Percentiles rank a stretch among this genome's conserved stretches.
Evolutionary conservation across 2,797 vertebrate genomes (phyloP).

Genomic region (Calcarius lapponicus): DNA sequence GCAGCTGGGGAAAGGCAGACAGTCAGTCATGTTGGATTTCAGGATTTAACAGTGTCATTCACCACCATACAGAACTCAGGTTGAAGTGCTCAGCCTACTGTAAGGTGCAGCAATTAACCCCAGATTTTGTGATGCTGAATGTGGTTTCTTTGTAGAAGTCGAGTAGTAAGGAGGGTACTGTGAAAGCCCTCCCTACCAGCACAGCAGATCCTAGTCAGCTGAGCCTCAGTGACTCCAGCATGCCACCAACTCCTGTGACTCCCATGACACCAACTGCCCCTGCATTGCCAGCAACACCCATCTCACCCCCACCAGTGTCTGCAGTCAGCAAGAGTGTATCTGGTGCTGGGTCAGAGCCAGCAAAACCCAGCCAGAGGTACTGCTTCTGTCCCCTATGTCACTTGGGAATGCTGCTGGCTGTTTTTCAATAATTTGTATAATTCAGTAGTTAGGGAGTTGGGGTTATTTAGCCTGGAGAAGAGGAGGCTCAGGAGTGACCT

Average conservation of each 20-base stretch:
- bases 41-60: not conserved
- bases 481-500: not conserved
- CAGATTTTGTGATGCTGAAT: not conserved
- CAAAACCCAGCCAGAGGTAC: slow-evolving; percentile 90
- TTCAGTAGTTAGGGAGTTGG: not conserved
- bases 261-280: slow-evolving; percentile 87
- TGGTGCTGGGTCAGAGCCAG: slow-evolving; percentile 76
- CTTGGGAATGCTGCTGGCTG: not conserved
- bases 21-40: not conserved
- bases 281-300: slow-evolving; percentile 84
- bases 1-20: not conserved
- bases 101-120: not conserved
- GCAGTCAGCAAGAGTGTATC: slow-evolving; percentile 82
- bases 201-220: slow-evolving; percentile 78
- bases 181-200: slow-evolving; percentile 80
- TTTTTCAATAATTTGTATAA: not conserved
- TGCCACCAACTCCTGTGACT: slow-evolving; percentile 86
- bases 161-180: slow-evolving; percentile 84
- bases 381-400: not conserved
- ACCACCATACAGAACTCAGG: not conserved
- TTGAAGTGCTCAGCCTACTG: not conserved
- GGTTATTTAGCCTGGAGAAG: not conserved
- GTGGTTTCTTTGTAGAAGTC: slow-evolving; percentile 83
- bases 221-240: slow-evolving; percentile 80
- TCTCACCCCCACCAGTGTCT: slow-evolving; percentile 76